Percentiles rank a stretch among this genome's conserved stretches.
Evolutionary conservation across 2,888 invertebrate genomes (phyloP).

Genomic region (Campoplex nolae): DNA sequence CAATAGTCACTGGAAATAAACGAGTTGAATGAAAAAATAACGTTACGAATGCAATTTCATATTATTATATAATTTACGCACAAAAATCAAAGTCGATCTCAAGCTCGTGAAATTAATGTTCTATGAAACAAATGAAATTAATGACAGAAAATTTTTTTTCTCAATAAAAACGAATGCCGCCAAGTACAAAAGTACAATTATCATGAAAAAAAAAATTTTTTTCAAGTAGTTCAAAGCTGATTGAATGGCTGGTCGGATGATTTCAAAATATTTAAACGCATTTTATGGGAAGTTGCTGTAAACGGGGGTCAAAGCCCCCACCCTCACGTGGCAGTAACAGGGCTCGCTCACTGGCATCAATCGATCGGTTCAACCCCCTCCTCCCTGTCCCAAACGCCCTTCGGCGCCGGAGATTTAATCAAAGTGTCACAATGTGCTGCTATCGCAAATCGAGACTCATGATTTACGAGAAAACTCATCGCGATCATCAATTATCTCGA

Average conservation of each 20-base stretch:
- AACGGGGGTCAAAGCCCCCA: background rate
- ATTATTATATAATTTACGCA: background rate
- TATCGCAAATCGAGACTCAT: background rate
- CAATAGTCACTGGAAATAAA: constrained; percentile 30
- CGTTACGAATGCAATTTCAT: background rate
- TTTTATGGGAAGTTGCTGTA: background rate
- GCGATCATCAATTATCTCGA: background rate
- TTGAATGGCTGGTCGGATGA: background rate
- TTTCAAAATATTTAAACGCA: background rate
- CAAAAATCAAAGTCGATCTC: background rate
- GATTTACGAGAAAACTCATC: background rate
- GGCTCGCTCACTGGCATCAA: background rate
- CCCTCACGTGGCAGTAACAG: background rate
- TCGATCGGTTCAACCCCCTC: background rate
- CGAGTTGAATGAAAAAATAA: background rate
- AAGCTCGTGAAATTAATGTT: background rate
- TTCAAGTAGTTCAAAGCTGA: background rate
- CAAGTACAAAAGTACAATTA: background rate
- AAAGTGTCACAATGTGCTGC: background rate
- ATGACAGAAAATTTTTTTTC: too few species aligned
- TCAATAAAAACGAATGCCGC: too few species aligned
- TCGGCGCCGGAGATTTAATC: background rate
- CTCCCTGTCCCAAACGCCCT: background rate
- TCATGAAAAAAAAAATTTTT: background rate
- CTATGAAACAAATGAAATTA: too few species aligned